Evolutionary conservation across 2,888 invertebrate species (phyloP), one percentile per base, ranked within the genome.

Genomic region (Hermaeophaga mercurialis): DNA sequence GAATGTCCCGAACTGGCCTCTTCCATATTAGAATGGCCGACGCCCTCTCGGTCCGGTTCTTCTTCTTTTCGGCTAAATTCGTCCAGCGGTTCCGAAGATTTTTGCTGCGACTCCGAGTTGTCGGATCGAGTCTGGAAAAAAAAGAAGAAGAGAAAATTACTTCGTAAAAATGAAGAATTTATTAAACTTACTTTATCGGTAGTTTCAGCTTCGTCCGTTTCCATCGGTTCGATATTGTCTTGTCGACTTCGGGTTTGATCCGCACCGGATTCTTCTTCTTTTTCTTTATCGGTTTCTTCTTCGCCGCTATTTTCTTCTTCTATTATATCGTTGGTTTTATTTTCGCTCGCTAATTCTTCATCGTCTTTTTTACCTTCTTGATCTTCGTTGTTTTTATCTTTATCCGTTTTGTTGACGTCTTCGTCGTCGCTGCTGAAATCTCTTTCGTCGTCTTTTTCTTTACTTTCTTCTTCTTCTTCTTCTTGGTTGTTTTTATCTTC

Each of bases 1-100:
- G n/a, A n/a, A 70, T 91, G 89, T 0, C 90, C 90, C 31, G 82
- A 82, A 36, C 86, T 84, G 54, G 84, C 85, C 66, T 87, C 82
- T 65, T 89, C 88, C 58, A 88, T 81, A 67, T 92, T 88, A 0
- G 91, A 87, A 44, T 90, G 86, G 0, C 91, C 92, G 1, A 85
- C 81, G 0, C 87, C 86, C 58, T 88, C 85, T 58, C 85, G 83
- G 64, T 85, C 84, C 1, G 82, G 82, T 0, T 82, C 82, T 74
- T 84, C 82, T 64, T 85, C 84, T n/a, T n/a, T n/a, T 76, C 84
- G 83, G 0, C 80, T 80, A 65, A 79, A 67, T 54, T 80, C 78
- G 17, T 81, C 80, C 17, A 80, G 79, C 56, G 80, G 79, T 62
- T 79, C 67, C 31, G 63, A 65, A 3, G 68, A 70, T 65, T 68